Percentiles rank a stretch among this genome's conserved stretches.
phyloP scores from a whole-genome alignment of 2,888 invertebrate species.

The Brachyptera putata region DNA sequence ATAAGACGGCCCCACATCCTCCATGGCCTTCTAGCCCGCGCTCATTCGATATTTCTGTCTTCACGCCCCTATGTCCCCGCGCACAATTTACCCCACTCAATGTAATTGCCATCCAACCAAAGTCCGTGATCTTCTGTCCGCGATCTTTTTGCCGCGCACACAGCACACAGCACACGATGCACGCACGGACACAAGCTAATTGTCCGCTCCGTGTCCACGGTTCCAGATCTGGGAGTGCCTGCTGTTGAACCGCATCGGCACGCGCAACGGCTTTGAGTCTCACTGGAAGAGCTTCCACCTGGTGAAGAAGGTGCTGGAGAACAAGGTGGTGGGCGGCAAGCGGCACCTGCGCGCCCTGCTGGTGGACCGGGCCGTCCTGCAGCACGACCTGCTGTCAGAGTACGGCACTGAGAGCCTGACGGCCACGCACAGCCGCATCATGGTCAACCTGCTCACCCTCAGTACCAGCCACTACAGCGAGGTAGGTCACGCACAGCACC shows the following conservation, averaged over 20 bases:
- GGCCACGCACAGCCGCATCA: constrained; percentile 55
- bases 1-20: no score
- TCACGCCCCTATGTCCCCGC: no score
- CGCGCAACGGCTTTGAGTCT: constrained; percentile 55
- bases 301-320: constrained; percentile 58
- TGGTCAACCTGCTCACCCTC: constrained; percentile 58
- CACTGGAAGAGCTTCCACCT: constrained; percentile 63
- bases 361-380: constrained; percentile 62
- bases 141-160: no score
- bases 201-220: no score
- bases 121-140: no score
- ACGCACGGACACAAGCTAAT: no score
- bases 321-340: constrained; percentile 58
- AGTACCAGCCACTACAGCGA: constrained; percentile 64
- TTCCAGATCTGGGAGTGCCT: constrained; percentile 64
- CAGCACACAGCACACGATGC: no score
- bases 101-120: no score
- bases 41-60: no score
- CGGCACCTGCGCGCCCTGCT: constrained; percentile 58
- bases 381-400: constrained; percentile 53
- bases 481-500: no score
- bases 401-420: constrained; percentile 52
- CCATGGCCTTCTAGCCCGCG: no score
- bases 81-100: no score
- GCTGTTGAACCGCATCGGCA: constrained; percentile 52